Evolutionary conservation across 2,888 invertebrate species (phyloP).

Genomic region (Cephus spinipes): DNA sequence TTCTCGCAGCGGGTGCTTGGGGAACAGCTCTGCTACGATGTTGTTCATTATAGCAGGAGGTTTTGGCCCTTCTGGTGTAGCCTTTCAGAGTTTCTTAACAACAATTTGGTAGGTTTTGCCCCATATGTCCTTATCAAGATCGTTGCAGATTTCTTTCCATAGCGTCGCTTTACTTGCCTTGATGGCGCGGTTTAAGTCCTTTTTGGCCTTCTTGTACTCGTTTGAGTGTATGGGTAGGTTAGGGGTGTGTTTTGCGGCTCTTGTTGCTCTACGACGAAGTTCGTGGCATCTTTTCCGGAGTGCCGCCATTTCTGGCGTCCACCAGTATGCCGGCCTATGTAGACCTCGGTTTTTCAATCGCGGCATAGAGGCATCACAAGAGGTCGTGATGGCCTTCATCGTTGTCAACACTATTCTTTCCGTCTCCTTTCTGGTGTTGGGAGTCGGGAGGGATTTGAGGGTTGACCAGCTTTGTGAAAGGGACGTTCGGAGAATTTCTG

Average conservation of each 20-base stretch:
- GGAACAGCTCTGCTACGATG: conserved; percentile 15
- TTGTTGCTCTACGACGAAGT: no score
- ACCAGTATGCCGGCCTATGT: no score
- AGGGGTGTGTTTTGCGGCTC: no score
- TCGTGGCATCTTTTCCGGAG: no score
- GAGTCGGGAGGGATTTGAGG: no score
- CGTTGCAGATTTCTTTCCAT: conserved; percentile 12
- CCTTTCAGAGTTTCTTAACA: conserved; percentile 7
- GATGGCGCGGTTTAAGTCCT: background rate
- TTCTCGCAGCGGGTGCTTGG: conserved; percentile 8
- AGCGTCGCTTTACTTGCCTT: background rate
- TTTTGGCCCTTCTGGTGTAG: conserved; percentile 12
- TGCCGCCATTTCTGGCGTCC: no score
- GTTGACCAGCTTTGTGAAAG: no score
- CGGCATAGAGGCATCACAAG: conserved; percentile 20
- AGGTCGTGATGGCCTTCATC: conserved; percentile 12
- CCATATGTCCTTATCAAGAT: conserved; percentile 20
- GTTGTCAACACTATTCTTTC: conserved; percentile 17
- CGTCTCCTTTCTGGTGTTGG: background rate
- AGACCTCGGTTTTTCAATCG: no score
- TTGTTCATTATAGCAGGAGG: conserved; percentile 9
- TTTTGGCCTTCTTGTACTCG: no score
- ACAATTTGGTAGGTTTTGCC: conserved; percentile 19
- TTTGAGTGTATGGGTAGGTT: no score
- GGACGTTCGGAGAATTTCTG: no score